phyloP scores from a whole-genome alignment of 2,113 vertebrate genomes.

The Silurus asotus region DNA sequence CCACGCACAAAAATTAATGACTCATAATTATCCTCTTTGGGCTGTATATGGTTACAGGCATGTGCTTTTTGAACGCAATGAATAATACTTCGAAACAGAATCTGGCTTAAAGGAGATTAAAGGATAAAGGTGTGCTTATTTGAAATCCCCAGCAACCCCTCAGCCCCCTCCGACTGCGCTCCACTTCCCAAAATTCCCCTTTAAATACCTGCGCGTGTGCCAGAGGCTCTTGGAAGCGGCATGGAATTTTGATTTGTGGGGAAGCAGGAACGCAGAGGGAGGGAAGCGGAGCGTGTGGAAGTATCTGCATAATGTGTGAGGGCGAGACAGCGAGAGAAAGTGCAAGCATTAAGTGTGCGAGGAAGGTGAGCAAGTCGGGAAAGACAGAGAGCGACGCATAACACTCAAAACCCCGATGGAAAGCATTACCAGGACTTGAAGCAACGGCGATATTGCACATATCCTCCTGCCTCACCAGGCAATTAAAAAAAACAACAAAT shows the following conservation, averaged over 20 bases:
- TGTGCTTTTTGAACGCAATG: conserved; percentile 45
- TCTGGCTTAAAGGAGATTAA: conserved; percentile 71
- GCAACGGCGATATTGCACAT: conserved; percentile 54
- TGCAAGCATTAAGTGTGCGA: background rate
- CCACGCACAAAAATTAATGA: conserved; percentile 9
- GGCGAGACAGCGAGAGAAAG: conserved; percentile 49
- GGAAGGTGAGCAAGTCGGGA: background rate
- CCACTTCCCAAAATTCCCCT: conserved; percentile 60
- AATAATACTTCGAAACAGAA: conserved; percentile 66
- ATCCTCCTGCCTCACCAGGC: conserved; percentile 29
- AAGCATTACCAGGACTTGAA: conserved; percentile 51
- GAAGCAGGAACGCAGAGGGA: conserved; percentile 51
- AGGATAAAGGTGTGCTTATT: conserved; percentile 74
- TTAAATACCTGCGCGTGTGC: conserved; percentile 59
- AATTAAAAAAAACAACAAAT: conserved; percentile 3
- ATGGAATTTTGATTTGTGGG: conserved; percentile 67
- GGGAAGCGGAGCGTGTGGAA: background rate
- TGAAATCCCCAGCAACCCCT: conserved; percentile 70
- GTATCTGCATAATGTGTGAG: conserved; percentile 53
- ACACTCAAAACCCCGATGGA: conserved; percentile 42
- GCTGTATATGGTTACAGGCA: conserved; percentile 52
- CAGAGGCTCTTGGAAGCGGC: conserved; percentile 58
- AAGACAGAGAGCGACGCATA: conserved; percentile 24
- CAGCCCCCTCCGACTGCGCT: conserved; percentile 61
- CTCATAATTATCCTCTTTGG: conserved; percentile 43